Evolutionary conservation across 2,113 vertebrate genomes (phyloP).

Genomic region (Nipponia nippon): DNA sequence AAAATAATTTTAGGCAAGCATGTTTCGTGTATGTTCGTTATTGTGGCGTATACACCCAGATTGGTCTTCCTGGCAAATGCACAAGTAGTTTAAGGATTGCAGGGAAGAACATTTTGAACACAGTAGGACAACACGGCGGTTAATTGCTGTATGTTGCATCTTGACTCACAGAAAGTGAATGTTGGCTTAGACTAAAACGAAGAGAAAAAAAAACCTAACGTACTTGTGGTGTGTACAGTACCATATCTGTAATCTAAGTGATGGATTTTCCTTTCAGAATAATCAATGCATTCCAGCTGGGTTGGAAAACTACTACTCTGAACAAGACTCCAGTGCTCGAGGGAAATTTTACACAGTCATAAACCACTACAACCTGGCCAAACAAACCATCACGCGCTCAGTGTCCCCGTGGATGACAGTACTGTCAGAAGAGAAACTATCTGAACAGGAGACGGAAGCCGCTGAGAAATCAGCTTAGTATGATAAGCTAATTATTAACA

Average conservation of each 20-base stretch:
- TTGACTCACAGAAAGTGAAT: neutral
- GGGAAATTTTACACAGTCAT: slow-evolving; percentile 93
- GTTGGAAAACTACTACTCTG: slow-evolving; percentile 88
- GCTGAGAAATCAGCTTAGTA: slow-evolving; percentile 88
- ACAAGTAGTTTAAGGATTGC: neutral
- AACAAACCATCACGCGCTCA: slow-evolving; percentile 90
- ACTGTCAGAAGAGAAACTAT: slow-evolving; percentile 92
- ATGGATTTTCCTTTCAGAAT: slow-evolving; percentile 77
- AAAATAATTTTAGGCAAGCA: neutral
- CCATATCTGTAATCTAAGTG: neutral
- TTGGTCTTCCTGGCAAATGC: neutral
- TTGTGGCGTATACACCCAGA: neutral
- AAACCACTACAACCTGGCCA: slow-evolving; percentile 95
- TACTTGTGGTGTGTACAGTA: neutral
- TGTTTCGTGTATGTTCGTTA: neutral
- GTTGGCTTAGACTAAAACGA: neutral
- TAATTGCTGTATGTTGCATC: neutral
- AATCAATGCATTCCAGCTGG: slow-evolving; percentile 91
- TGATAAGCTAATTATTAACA: slow-evolving; percentile 30
- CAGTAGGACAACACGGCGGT: neutral
- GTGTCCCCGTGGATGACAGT: slow-evolving; percentile 95
- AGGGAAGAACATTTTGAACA: neutral
- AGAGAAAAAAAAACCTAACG: neutral
- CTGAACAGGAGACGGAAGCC: slow-evolving; percentile 90
- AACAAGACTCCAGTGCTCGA: slow-evolving; percentile 84